Conservation (phyloP, 2,888 invertebrate genomes). For the Agriopis marginaria region DNA sequence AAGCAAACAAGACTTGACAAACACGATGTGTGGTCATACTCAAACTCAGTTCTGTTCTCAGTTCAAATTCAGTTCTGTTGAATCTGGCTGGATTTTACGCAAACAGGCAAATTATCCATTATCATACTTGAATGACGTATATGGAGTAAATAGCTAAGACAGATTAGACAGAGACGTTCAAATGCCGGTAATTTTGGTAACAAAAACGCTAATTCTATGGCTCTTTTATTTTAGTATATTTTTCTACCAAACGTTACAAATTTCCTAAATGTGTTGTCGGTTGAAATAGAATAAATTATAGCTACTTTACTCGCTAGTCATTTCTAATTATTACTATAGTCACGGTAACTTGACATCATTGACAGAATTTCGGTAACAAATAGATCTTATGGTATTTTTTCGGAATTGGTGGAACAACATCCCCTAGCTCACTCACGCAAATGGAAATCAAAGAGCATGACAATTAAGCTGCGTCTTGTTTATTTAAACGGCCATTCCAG, state of each 20-base stretch:
- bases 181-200: slow-evolving; percentile 12
- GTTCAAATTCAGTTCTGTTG: slow-evolving; percentile 9
- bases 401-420: neutral
- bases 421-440: slow-evolving; percentile 3
- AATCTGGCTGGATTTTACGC: slow-evolving; percentile 29
- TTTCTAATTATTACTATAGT: slow-evolving; percentile 1
- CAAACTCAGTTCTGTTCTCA: too few species aligned
- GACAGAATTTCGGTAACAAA: neutral
- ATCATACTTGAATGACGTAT: slow-evolving; percentile 11
- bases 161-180: neutral
- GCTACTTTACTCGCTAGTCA: neutral
- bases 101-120: slow-evolving; percentile 28
- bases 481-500: too few species aligned
- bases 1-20: slow-evolving; percentile 26
- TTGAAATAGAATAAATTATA: neutral
- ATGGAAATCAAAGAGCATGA: slow-evolving; percentile 15
- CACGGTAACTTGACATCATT: neutral
- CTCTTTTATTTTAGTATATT: neutral
- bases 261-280: slow-evolving; percentile 5
- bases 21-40: slow-evolving; percentile 26
- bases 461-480: too few species aligned
- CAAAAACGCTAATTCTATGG: slow-evolving; percentile 10
- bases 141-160: slow-evolving; percentile 4
- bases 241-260: slow-evolving; percentile 22
- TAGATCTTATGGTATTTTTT: neutral